Conservation (phyloP, 2,888 invertebrate genomes). For the Byasa hedistus region DNA sequence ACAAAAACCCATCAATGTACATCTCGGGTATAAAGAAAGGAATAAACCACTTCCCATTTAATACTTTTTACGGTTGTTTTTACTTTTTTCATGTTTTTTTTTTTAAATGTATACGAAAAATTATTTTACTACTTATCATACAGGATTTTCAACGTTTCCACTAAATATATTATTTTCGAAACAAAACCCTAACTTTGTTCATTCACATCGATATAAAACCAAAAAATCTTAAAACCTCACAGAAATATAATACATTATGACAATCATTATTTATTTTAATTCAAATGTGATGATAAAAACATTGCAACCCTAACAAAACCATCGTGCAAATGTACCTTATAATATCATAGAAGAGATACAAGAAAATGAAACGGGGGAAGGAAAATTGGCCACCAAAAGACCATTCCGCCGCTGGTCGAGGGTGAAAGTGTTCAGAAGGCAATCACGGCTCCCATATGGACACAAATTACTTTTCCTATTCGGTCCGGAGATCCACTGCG, state of each 20-base stretch:
- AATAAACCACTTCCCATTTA: no score
- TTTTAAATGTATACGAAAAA: no score
- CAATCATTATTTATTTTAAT: neutral
- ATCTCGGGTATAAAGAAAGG: no score
- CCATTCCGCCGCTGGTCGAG: conserved; percentile 56
- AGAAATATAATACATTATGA: no score
- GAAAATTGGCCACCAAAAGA: conserved; percentile 66
- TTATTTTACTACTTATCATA: neutral
- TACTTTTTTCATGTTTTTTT: no score
- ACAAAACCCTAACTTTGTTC: no score
- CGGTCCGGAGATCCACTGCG: conserved; percentile 61
- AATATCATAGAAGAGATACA: conserved; percentile 51
- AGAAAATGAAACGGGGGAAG: conserved; percentile 55
- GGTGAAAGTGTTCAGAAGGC: conserved; percentile 70
- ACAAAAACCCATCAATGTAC: no score
- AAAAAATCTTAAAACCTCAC: no score
- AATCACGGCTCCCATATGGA: conserved; percentile 78
- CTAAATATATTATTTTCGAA: no score
- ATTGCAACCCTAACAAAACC: conserved; percentile 39
- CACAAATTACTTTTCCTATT: conserved; percentile 76
- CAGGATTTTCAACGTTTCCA: neutral
- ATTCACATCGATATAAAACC: no score
- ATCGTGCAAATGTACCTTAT: conserved; percentile 39
- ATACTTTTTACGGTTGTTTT: no score
- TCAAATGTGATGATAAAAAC: neutral